Evolutionary conservation across 2,888 invertebrate genomes (phyloP), one percentile per base, ranked within the genome.

Genomic region (Strigamia transsilvanica): DNA sequence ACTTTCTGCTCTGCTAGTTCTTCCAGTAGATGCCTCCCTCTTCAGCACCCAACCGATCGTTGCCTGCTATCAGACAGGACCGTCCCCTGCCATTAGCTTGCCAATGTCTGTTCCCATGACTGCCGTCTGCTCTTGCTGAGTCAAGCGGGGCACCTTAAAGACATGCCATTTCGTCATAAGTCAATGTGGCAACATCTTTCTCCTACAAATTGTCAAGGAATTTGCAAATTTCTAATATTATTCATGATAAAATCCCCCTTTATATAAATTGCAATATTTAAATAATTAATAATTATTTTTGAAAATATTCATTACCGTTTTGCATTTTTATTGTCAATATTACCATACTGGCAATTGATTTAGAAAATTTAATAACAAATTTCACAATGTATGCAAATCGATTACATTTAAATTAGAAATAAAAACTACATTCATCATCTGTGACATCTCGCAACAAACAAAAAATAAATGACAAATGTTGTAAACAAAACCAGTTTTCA

Each of bases 1-100:
- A 51, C 51, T 51, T 51, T 51, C 51, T 51, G 51, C 51, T 51
- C 51, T 51, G 51, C 51, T 51, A 51, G 51, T 51, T 51, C 51
- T 51, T 51, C 51, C 51, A 51, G 51, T 51, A 51, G 51, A 7
- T 51, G 51, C 51, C 51, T 51, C 51, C 51, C 51, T 51, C 51
- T 51, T 51, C 51, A 51, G 51, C 18, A 51, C 51, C 51, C 51
- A 51, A 51, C 51, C 51, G 51, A 51, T 51, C 51, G 51, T 51
- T 51, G 51, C n/a, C 51, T 51, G 51, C 51, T 51, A 51, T 51
- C 51, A 51, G 51, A 51, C 51, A 51, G 51, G 51, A 51, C 51
- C 51, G 51, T 51, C 51, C 51, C 51, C n/a, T 51, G 51, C 51
- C 51, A 51, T 51, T 51, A 51, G 51, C 51, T 51, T 51, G 51